phyloP scores from a whole-genome alignment of 2,113 vertebrate genomes.

The Rhinogobius similis region DNA sequence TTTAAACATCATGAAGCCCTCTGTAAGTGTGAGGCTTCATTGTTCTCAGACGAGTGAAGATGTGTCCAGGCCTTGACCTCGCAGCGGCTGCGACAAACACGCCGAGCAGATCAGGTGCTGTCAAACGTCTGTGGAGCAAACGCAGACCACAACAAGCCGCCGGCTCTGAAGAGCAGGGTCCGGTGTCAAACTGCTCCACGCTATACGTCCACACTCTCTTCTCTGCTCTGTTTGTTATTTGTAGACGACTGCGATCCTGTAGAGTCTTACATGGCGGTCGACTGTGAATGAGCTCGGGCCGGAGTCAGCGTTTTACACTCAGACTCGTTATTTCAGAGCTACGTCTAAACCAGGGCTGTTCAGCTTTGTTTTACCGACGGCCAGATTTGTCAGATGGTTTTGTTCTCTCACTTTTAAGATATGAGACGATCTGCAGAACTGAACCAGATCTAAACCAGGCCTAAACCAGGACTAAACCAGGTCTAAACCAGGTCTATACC shows the following conservation, averaged over 20 bases:
- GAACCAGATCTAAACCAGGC: no score
- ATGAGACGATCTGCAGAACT: no score
- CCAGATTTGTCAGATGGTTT: no score
- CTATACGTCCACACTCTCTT: neutral
- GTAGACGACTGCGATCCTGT: slow-evolving; percentile 20
- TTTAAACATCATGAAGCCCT: slow-evolving; percentile 32
- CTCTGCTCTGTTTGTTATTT: slow-evolving; percentile 32
- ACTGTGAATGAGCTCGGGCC: slow-evolving; percentile 64
- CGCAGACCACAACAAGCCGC: slow-evolving; percentile 49
- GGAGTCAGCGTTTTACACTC: slow-evolving; percentile 66
- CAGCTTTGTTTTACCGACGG: no score
- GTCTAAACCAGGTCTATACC: no score
- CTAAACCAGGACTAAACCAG: no score
- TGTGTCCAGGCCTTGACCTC: slow-evolving; percentile 67
- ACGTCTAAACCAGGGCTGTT: slow-evolving; percentile 67
- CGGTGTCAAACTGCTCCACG: slow-evolving; percentile 1
- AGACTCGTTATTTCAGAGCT: slow-evolving; percentile 72
- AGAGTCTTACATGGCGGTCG: slow-evolving; percentile 56
- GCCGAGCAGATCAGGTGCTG: slow-evolving; percentile 56
- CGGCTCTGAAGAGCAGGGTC: slow-evolving; percentile 31
- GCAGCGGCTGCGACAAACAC: slow-evolving; percentile 29
- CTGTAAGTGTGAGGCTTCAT: slow-evolving; percentile 43
- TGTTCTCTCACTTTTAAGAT: no score
- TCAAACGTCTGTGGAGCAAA: slow-evolving; percentile 46
- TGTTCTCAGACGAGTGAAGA: slow-evolving; percentile 39